Base-by-base conservation (phyloP, 2,797 vertebrate species). In the Novumbra hubbsi region DNA sequence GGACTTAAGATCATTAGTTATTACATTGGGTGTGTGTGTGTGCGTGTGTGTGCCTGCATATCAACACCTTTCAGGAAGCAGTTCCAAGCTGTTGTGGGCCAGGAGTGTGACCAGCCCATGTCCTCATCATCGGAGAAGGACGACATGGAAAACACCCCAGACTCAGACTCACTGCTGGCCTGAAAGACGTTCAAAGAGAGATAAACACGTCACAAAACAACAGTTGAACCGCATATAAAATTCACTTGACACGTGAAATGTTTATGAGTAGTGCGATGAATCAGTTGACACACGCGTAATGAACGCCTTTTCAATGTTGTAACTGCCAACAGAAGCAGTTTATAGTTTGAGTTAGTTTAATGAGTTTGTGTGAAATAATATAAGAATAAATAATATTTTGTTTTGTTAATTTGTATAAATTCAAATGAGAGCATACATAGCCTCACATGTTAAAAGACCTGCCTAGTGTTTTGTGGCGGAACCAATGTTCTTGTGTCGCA, bases 101-200 rank as follows among this genome's bases (percentile, higher is more conserved):
- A 98, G 73, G 97, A 96, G 85, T 98, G 97, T 87, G 97, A 99
- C 98, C 98, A 99, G 76, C 96, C 98, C 93, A 98, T 94, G 87
- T 99, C 98, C 85, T 99, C 98, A 82, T 99, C 98, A 85, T 99
- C 98, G 60, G 96, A 99, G 84, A 99, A 95, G 0, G 97, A 94
- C 17, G 97, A 98, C 95, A 98, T 95, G 78, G 96, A 98, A 92
- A 99, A 98, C 89, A 98, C 94, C 67, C 96, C 96, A 71, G 97
- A 98, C 85, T 99, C 98, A 0, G 97, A 98, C 89, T 99, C 98
- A 79, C 97, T 99, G 85, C 93, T 96, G 1, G 91, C 95, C 98
- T 99, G 83, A 84, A 73, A 12, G 24, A 27, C 11, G 11, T 27
- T 60, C 21, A 60, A 12, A 27, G 8, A 60, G 21, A 60, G 11